Conservation (phyloP, 2,797 vertebrate genomes). For the Anguilla obscura region DNA sequence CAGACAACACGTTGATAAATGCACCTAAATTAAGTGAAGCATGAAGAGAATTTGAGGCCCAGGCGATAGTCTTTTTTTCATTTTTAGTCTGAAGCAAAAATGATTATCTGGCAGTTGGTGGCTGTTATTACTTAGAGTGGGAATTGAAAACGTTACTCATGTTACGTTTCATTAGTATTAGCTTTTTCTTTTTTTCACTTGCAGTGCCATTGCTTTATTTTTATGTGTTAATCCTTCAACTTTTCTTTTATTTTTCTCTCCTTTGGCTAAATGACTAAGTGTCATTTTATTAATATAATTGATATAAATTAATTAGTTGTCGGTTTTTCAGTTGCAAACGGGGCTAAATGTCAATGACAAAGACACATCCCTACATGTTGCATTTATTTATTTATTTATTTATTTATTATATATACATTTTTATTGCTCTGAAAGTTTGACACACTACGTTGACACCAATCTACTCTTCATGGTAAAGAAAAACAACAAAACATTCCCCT, state of each 20-base stretch:
- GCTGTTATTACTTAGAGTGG: not conserved
- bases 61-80: not conserved
- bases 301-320: not conserved
- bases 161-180: not conserved
- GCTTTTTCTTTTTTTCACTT: not conserved
- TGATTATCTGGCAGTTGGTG: slow-evolving; percentile 13
- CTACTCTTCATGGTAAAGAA: not conserved
- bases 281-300: not conserved
- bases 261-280: not conserved
- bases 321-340: not conserved
- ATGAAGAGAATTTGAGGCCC: not conserved
- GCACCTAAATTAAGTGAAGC: not conserved
- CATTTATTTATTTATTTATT: not conserved
- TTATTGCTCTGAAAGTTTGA: not conserved
- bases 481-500: not conserved
- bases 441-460: not conserved
- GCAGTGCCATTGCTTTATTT: not conserved
- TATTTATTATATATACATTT: not conserved
- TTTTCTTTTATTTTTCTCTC: not conserved
- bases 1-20: not conserved
- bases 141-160: not conserved
- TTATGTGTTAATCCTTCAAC: not conserved
- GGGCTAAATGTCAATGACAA: not conserved
- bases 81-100: not conserved
- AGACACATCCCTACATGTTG: not conserved